Base-by-base conservation (phyloP, 2,113 vertebrate genomes). In the Poeciliopsis occidentalis region DNA sequence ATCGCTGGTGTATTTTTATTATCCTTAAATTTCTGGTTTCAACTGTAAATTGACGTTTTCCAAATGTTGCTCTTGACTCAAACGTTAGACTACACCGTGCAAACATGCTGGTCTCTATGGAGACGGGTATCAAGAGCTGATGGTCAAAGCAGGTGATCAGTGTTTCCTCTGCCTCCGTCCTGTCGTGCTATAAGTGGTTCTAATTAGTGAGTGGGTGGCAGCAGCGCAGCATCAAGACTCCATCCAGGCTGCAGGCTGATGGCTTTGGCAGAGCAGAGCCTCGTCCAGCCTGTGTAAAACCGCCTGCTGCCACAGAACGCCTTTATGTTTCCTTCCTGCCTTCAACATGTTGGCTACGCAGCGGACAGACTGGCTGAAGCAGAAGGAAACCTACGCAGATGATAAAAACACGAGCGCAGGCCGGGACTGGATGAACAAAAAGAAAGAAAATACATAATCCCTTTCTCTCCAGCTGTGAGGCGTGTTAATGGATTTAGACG, bases 311-410 rank as follows among this genome's bases (percentile, higher is more conserved):
- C 3, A 69, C 64, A 65, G 69, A 30, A 15, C 44, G 47, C 70
- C 65, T 67, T 81, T 72, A 66, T 75, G 77, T 65, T 83, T 84
- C 78, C 86, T 73, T 75, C 82, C 87, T 83, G 64, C 73, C 64
- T 29, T 70, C 66, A 51, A 47, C 60, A 41, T 62, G 69, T 69
- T 30, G 68, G 69, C 76, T 85, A 83, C 78, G 68, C 75, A 71
- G 78, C 13, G 70, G 80, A 66, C 78, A 84, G 62, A 67, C 67
- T 31, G 66, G 73, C 51, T 66, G 13, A 73, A 67, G 67, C 61
- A 65, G 69, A 57, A 76, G 60, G n/a, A 81, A 88, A 39, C 69
- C 80, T 73, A 82, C 69, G 26, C 83, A 75, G 12, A 72, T 2
- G 0, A 47, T 73, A n/a, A 65, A 86, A 85, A 78, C 32, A 4